phyloP scores from a whole-genome alignment of 2,113 vertebrate genomes.

The Charadrius vociferus region DNA sequence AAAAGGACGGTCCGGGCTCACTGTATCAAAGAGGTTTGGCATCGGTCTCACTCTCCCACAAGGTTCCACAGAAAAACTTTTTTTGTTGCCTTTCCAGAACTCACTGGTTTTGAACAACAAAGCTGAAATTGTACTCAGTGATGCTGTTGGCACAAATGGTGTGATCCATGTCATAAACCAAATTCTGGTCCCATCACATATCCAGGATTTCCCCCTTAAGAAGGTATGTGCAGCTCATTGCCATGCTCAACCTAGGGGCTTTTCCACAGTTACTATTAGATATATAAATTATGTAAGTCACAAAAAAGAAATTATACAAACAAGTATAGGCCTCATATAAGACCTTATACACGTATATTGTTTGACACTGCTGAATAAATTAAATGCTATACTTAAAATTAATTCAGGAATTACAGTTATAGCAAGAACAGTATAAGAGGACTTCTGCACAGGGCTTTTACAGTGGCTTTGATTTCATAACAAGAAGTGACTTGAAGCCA shows the following conservation, averaged over 20 bases:
- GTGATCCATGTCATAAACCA: constrained; percentile 87
- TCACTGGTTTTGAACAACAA: constrained; percentile 76
- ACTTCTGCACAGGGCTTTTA: background rate
- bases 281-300: background rate
- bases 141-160: constrained; percentile 82
- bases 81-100: constrained; percentile 73
- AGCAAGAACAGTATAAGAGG: background rate
- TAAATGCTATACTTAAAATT: background rate
- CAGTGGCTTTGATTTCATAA: background rate
- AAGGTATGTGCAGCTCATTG: constrained; percentile 39
- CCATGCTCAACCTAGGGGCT: background rate
- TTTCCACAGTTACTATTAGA: background rate
- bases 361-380: background rate
- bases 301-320: background rate
- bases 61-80: background rate
- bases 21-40: background rate
- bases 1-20: background rate
- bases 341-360: background rate
- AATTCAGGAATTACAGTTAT: background rate
- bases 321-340: background rate
- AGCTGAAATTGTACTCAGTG: constrained; percentile 77
- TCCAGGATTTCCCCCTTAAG: constrained; percentile 41
- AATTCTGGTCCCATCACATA: constrained; percentile 75
- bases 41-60: background rate
- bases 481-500: background rate